Evolutionary conservation across 2,113 vertebrate genomes (phyloP), one percentile per base, ranked within the genome.

Genomic region (Cephalopholis sonnerati): DNA sequence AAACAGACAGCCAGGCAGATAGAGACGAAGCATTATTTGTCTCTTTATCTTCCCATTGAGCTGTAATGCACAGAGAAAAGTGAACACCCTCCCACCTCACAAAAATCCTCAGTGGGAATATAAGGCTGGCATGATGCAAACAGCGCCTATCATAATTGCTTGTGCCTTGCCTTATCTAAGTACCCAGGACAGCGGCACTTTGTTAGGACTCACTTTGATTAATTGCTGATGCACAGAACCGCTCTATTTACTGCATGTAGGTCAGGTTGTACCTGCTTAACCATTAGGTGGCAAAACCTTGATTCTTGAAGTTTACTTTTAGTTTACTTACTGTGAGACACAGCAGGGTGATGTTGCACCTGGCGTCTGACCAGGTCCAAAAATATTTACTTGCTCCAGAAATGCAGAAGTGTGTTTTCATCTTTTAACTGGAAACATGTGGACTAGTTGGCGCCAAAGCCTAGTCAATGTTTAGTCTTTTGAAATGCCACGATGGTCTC

Each of bases 181-280:
- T 79, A 59, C 61, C 44, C 29, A 44, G 86, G 89, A 94, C 87
- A 75, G 85, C 81, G 81, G 83, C 74, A 85, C 91, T 92, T 94
- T 93, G 91, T 93, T 90, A 55, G 61, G 24, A 24, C 90, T 93
- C 90, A 69, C 86, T 82, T 68, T 95, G 94, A 95, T 93, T 94
- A 95, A 95, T 94, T 75, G 84, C 91, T 41, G 64, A 75, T 84
- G 71, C 84, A 78, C 81, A 53, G 82, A 90, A 89, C 83, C 22
- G 83, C 89, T 94, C 92, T 85, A 89, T 86, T 94, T 93, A 80
- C 88, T 61, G 78, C 89, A 94, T 94, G 91, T 94, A 93, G 93
- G 94, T 92, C 92, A 93, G 70, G n/a, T 75, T 92, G 90, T 93
- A 78, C 92, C 87, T 54, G 82, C 80, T 76, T 61, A 77, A 82